phyloP scores from a whole-genome alignment of 2,797 vertebrate species.

The Coreius guichenoti region DNA sequence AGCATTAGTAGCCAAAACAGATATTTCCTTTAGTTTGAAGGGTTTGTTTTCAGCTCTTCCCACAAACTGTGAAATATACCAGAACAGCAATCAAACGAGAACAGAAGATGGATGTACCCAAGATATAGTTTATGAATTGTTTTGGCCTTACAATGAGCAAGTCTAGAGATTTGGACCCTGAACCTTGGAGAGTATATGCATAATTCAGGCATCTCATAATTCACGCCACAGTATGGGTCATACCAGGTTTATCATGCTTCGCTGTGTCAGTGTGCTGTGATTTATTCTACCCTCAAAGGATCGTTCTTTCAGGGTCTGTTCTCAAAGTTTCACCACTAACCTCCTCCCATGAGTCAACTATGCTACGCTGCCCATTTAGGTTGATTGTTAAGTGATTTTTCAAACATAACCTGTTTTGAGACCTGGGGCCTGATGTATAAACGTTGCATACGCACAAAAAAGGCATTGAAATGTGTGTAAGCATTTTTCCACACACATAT shows the following conservation, averaged over 20 bases:
- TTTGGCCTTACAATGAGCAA: neutral
- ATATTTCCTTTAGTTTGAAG: slow-evolving; percentile 2
- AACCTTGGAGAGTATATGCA: slow-evolving; percentile 17
- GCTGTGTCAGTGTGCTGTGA: slow-evolving; percentile 23
- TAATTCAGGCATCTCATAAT: slow-evolving; percentile 42
- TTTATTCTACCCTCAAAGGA: slow-evolving; percentile 18
- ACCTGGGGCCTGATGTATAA: too few relatives aligned
- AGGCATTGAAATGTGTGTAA: too few relatives aligned
- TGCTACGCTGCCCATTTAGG: neutral
- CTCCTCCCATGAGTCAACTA: neutral
- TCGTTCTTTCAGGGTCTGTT: slow-evolving; percentile 15
- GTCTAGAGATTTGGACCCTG: slow-evolving; percentile 23
- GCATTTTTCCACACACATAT: too few relatives aligned
- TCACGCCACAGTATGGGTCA: slow-evolving; percentile 23
- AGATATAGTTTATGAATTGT: neutral
- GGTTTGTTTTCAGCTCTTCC: slow-evolving; percentile 21
- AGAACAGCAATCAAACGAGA: neutral
- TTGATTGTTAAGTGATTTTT: neutral
- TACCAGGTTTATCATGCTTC: slow-evolving; percentile 43
- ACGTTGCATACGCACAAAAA: too few relatives aligned
- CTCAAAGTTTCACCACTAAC: slow-evolving; percentile 13
- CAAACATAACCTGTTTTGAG: neutral
- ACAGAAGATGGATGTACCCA: neutral
- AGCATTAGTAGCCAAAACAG: neutral
- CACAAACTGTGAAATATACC: slow-evolving; percentile 30